These are phyloP conservation scores for Carpatolechia fugitivella DNA, from an alignment of 2,888 invertebrate species.

Conservation along the genomic window DNA sequence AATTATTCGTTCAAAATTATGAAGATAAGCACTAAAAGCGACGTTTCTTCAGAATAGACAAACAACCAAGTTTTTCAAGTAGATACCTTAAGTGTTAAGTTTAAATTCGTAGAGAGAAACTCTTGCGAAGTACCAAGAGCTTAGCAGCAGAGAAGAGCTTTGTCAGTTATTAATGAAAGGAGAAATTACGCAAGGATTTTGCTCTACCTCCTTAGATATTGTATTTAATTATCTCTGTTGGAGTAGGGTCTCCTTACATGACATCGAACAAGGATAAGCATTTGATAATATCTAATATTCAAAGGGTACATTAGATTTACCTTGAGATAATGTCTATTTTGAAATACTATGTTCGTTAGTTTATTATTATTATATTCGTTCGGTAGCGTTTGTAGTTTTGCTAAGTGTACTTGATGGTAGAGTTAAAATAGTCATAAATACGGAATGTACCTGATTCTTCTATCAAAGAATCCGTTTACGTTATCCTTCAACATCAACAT, in stretches of 20 bases:
- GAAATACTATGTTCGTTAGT: background rate
- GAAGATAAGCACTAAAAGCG: no score
- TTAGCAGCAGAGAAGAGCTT: constrained; percentile 45
- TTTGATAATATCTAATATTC: background rate
- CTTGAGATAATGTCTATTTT: background rate
- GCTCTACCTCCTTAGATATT: constrained; percentile 44
- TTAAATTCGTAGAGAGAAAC: constrained; percentile 31
- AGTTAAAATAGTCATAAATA: no score
- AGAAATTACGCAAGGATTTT: constrained; percentile 50
- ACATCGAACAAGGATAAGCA: background rate
- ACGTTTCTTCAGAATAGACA: no score
- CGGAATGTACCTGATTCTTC: no score
- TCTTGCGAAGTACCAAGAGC: constrained; percentile 36
- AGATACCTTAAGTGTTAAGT: constrained; percentile 30
- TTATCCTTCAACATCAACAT: no score
- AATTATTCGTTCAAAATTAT: no score
- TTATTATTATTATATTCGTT: no score
- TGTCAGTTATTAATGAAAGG: constrained; percentile 61
- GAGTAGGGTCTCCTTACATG: constrained; percentile 15
- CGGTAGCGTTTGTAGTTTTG: no score
- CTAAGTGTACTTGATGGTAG: no score
- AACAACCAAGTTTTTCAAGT: background rate
- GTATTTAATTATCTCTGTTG: constrained; percentile 35
- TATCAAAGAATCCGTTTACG: no score
- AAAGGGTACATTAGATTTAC: background rate